Percentiles rank a stretch among this genome's conserved stretches.
These are phyloP conservation scores for Drosophila stalkeri DNA, from an alignment of 2,888 invertebrate species.

Conservation along the genomic window DNA sequence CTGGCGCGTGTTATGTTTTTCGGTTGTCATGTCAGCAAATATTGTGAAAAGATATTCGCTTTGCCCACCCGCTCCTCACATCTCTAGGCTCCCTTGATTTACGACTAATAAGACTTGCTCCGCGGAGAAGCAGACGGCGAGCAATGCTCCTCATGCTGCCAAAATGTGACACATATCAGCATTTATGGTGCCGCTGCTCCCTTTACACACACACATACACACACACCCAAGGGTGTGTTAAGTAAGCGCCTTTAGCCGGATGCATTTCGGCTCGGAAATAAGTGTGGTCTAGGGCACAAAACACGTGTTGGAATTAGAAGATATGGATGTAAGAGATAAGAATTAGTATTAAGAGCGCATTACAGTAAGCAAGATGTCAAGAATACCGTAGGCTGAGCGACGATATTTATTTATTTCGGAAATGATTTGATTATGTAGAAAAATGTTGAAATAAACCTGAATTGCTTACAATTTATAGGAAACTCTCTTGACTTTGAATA, in stretches of 20 bases:
- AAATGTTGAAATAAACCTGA: not conserved
- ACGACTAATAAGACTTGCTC: constrained; percentile 30
- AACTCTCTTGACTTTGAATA: not conserved
- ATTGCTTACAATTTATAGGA: not conserved
- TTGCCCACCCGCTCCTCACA: not conserved
- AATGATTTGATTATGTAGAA: not conserved
- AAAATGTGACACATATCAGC: constrained; percentile 75
- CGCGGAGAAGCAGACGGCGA: constrained; percentile 21
- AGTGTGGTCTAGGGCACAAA: not conserved
- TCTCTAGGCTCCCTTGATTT: constrained; percentile 43
- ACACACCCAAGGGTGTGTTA: constrained; percentile 9
- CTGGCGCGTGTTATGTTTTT: constrained; percentile 71
- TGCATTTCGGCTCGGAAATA: constrained; percentile 30
- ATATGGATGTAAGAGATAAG: not conserved
- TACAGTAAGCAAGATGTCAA: not conserved
- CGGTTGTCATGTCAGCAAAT: constrained; percentile 81
- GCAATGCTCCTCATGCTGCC: constrained; percentile 48
- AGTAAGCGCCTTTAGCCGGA: constrained; percentile 22
- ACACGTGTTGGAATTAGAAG: not conserved
- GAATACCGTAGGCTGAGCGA: not conserved
- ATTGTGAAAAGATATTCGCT: constrained; percentile 71
- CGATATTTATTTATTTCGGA: not conserved
- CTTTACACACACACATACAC: constrained; percentile 3
- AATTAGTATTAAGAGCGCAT: not conserved
- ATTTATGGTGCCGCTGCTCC: constrained; percentile 54